phyloP scores from a whole-genome alignment of 2,888 invertebrate species.

The Pachycephus smyrnensis region DNA sequence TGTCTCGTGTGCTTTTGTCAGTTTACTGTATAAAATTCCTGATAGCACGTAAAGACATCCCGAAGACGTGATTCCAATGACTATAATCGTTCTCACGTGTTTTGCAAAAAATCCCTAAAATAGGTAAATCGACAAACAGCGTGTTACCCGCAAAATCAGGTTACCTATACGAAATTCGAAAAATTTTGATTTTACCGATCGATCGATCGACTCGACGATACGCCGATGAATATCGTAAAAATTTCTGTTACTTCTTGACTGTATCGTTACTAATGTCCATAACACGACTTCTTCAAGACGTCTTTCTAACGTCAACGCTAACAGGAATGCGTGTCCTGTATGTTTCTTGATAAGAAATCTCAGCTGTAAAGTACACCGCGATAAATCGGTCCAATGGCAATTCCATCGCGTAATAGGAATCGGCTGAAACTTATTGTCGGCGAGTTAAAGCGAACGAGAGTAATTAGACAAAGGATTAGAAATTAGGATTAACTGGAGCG shows the following conservation, averaged over 20 bases:
- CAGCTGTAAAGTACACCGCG: conserved; percentile 17
- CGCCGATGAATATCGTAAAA: neutral
- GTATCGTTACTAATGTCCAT: conserved; percentile 2
- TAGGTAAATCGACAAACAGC: neutral
- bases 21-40: neutral
- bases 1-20: neutral
- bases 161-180: neutral
- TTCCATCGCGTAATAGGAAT: conserved; percentile 20
- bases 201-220: neutral
- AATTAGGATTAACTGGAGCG: neutral
- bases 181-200: too few relatives aligned
- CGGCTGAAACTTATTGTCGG: conserved; percentile 36
- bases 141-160: neutral
- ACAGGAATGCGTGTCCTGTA: neutral
- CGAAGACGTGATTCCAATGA: neutral
- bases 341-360: conserved; percentile 10
- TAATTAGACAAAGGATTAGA: neutral
- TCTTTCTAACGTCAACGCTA: neutral
- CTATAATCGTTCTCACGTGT: neutral
- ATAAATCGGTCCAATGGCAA: conserved; percentile 30
- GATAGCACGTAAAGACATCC: neutral
- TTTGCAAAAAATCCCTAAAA: neutral
- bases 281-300: neutral
- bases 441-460: conserved; percentile 21
- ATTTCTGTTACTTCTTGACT: too few relatives aligned